A percentile compares a stretch with the other conserved stretches of the same genome.
Evolutionary conservation across 1,140 invertebrate genomes (phyloP).

Genomic region (Drosophila setifemur): DNA sequence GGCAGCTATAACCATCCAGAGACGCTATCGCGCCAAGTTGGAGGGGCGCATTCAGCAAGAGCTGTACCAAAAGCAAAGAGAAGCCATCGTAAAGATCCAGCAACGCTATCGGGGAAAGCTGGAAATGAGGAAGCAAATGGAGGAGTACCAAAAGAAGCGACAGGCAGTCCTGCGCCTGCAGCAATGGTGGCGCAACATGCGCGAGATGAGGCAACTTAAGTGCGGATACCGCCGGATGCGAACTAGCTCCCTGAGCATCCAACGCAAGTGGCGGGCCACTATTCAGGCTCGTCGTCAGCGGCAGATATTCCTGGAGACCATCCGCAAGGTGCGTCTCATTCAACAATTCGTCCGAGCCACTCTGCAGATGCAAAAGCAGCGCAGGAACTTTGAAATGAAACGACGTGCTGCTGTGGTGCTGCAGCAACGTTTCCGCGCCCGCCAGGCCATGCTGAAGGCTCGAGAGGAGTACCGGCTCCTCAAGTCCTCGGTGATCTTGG

Average conservation of each 20-base stretch:
- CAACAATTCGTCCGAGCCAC: constrained; percentile 80
- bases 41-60: constrained; percentile 42
- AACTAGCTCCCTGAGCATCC: constrained; percentile 60
- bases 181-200: constrained; percentile 60
- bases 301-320: constrained; percentile 61
- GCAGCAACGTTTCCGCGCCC: constrained; percentile 84
- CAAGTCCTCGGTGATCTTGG: constrained; percentile 42
- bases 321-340: constrained; percentile 61
- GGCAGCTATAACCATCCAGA: constrained; percentile 35
- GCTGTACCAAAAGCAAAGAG: constrained; percentile 54
- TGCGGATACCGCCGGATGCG: constrained; percentile 53
- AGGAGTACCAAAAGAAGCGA: constrained; percentile 26
- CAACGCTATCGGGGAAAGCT: constrained; percentile 33
- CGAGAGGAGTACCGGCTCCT: constrained; percentile 74
- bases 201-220: constrained; percentile 52
- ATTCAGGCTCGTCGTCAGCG: constrained; percentile 51
- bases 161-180: constrained; percentile 54
- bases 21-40: constrained; percentile 38
- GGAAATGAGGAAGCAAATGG: constrained; percentile 42
- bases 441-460: constrained; percentile 55
- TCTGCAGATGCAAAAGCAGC: constrained; percentile 44
- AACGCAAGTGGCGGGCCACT: constrained; percentile 61
- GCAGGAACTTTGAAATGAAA: constrained; percentile 74
- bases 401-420: constrained; percentile 80
- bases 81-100: constrained; percentile 45